Evolutionary conservation across 2,888 invertebrate genomes (phyloP), one percentile per base, ranked within the genome.

Genomic region (Nomada flava): DNA sequence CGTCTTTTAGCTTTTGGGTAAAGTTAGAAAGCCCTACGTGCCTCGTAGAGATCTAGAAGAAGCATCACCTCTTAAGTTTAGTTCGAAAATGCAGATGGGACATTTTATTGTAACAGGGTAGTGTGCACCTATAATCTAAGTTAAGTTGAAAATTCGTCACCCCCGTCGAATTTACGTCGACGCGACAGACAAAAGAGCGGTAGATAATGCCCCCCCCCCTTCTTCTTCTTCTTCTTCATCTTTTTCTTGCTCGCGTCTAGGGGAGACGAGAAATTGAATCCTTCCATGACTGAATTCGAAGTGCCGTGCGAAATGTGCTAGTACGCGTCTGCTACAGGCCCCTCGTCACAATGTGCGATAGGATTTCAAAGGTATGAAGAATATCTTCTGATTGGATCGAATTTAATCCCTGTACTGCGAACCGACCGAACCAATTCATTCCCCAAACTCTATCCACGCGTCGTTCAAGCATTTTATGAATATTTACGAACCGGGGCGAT

Each of bases 151-250:
- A 36, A 36, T 36, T 36, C 36, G 36, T 20, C n/a, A 20, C 53
- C 44, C 50, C 20, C 53, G 10, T 77, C 64, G 82, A 76, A 73
- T 79, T 79, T 63, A 74, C 59, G 59, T 62, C 60, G 55, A 15
- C 29, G 72, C 11, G 76, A 65, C 55, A 79, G 83, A 86, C 85
- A 84, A 86, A 86, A 80, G 84, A 82, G 65, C 50, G 57, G 68
- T 70, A 36, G 74, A 84, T 75, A 74, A 36, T 36, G 7, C 36
- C 36, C 36, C 50, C 60, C 72, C 57, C 74, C 75, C 77, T n/a
- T n/a, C n/a, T n/a, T n/a, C 74, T 81, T 63, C 78, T 64, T 76
- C 20, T 65, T 55, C 57, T 52, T 57, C 57, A 36, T 36, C 36
- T 36, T 7, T 36, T 65, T 53, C 69, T 59, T 62, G 52, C 52